Evolutionary conservation across 2,113 vertebrate genomes (phyloP).

Genomic region (Elaphurus davidianus): DNA sequence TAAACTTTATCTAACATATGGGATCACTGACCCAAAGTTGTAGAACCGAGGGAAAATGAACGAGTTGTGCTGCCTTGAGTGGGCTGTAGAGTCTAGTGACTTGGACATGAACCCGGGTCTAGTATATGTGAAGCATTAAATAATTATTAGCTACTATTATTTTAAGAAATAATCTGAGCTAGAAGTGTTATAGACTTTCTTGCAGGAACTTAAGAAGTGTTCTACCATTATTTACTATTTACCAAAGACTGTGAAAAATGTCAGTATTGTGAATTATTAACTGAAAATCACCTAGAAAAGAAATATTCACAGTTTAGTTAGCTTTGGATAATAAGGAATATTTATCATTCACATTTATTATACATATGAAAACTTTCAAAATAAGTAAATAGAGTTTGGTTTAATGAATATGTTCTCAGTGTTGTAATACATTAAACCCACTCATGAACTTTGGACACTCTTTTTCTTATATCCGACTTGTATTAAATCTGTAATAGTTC

Average conservation of each 20-base stretch:
- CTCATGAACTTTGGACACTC: neutral
- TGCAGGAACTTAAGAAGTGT: neutral
- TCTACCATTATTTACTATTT: neutral
- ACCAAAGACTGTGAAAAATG: neutral
- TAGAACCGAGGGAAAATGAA: neutral
- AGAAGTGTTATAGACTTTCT: neutral
- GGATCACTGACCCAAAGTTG: neutral
- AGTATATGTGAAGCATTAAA: neutral
- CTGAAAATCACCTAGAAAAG: conserved; percentile 20
- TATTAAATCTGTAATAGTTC: neutral
- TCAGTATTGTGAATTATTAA: neutral
- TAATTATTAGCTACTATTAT: neutral
- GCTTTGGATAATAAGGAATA: neutral
- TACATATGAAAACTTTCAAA: neutral
- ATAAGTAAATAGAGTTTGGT: neutral
- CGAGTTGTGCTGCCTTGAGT: neutral
- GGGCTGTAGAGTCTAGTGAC: neutral
- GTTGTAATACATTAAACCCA: neutral
- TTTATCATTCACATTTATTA: neutral
- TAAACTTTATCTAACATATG: neutral
- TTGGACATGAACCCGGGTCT: neutral
- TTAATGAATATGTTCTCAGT: neutral
- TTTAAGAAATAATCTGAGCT: neutral
- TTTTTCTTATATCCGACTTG: neutral
- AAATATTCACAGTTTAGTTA: conserved; percentile 22